Conservation (phyloP, 2,888 invertebrate species). For the Drosophila bunnanda region DNA sequence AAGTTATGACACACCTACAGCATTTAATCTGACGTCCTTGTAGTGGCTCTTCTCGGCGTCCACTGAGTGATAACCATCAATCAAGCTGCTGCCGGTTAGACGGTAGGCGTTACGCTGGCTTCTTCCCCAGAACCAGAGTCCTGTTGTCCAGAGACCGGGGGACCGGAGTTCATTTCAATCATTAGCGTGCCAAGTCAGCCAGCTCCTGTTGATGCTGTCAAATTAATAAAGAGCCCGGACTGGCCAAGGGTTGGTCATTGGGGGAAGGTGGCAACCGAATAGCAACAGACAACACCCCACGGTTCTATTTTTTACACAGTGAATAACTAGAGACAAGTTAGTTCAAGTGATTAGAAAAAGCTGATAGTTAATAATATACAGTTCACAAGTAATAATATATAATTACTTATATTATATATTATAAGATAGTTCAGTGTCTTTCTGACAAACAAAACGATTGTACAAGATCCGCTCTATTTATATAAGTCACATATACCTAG, state of each 20-base stretch:
- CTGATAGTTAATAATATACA: background rate
- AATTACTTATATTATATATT: no score
- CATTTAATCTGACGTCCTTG: slow-evolving; percentile 71
- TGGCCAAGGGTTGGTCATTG: slow-evolving; percentile 25
- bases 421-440: background rate
- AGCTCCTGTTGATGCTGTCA: slow-evolving; percentile 80
- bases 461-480: no score
- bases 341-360: background rate
- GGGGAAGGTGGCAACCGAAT: slow-evolving; percentile 8
- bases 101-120: slow-evolving; percentile 55
- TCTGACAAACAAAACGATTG: background rate
- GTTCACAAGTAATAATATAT: no score
- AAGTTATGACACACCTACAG: slow-evolving; percentile 78
- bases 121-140: slow-evolving; percentile 12
- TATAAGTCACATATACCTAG: no score
- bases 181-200: slow-evolving; percentile 68
- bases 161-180: slow-evolving; percentile 75
- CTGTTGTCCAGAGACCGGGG: background rate
- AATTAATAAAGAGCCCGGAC: slow-evolving; percentile 79
- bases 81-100: slow-evolving; percentile 63
- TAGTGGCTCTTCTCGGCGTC: slow-evolving; percentile 45
- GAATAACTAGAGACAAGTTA: background rate
- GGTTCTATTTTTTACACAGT: slow-evolving; percentile 8
- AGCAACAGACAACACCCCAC: slow-evolving; percentile 26
- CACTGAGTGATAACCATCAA: slow-evolving; percentile 79